Evolutionary conservation across 2,113 vertebrate species (phyloP).

Genomic region (Podarcis muralis): DNA sequence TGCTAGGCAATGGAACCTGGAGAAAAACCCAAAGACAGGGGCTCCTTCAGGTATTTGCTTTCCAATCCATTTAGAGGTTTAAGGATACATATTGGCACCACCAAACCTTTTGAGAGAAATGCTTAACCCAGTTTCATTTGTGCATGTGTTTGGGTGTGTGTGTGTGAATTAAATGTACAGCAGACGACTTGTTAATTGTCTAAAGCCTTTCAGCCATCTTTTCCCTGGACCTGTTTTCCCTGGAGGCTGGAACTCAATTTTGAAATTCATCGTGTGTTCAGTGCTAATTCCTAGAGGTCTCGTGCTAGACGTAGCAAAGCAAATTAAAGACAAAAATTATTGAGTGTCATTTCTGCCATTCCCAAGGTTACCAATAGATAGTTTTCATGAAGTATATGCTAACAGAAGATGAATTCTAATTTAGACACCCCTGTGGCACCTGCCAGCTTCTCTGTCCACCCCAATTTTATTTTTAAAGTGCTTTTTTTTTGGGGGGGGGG

Average conservation of each 20-base stretch:
- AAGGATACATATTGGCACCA: too few relatives aligned
- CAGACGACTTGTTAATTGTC: conserved; percentile 75
- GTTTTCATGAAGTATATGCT: conserved; percentile 51
- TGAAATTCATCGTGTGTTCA: conserved; percentile 71
- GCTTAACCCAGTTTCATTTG: conserved; percentile 74
- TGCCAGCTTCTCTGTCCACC: too few relatives aligned
- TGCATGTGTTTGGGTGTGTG: neutral
- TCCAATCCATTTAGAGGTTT: too few relatives aligned
- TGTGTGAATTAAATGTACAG: conserved; percentile 37
- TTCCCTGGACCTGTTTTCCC: conserved; percentile 71
- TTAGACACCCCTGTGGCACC: too few relatives aligned
- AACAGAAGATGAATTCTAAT: conserved; percentile 39
- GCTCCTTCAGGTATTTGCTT: too few relatives aligned
- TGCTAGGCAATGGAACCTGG: too few relatives aligned
- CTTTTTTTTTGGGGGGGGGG: too few relatives aligned
- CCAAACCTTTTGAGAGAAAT: conserved; percentile 53
- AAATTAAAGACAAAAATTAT: conserved; percentile 66
- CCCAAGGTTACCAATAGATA: conserved; percentile 50
- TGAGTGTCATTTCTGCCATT: conserved; percentile 60
- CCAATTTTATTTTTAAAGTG: too few relatives aligned
- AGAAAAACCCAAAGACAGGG: too few relatives aligned
- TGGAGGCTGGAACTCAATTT: conserved; percentile 81
- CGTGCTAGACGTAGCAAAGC: conserved; percentile 70
- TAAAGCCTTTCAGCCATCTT: conserved; percentile 78
- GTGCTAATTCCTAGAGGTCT: conserved; percentile 77